These are phyloP conservation scores for Tanypteryx hageni DNA, from an alignment of 2,888 invertebrate genomes.

Conservation along the genomic window DNA sequence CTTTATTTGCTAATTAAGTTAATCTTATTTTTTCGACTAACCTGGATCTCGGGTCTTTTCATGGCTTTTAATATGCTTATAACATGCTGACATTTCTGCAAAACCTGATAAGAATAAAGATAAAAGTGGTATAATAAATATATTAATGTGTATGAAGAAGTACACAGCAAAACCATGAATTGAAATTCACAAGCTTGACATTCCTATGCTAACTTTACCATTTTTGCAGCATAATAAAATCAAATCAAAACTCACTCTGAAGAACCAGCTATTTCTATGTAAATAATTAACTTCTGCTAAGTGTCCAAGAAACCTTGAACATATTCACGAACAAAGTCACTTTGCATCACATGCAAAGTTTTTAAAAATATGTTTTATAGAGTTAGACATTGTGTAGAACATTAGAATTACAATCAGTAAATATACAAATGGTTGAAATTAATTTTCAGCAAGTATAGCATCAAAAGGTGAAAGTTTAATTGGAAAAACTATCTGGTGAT, in stretches of 20 bases:
- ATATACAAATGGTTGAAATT: no score
- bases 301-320: no score
- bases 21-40: background rate
- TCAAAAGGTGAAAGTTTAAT: no score
- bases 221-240: background rate
- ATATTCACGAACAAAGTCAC: no score
- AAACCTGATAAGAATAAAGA: conserved; percentile 64
- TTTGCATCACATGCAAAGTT: no score
- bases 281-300: no score
- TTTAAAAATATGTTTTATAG: no score
- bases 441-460: no score
- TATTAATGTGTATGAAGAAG: background rate
- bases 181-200: background rate
- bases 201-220: background rate
- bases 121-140: background rate
- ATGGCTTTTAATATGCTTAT: conserved; percentile 68
- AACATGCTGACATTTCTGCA: conserved; percentile 68
- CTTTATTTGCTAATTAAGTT: background rate
- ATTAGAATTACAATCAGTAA: no score
- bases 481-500: no score
- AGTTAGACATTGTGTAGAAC: no score
- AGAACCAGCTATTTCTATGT: no score
- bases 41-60: conserved; percentile 42
- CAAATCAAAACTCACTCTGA: background rate
- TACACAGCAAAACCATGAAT: background rate